phyloP scores from a whole-genome alignment of 1,140 invertebrate genomes.

The Lithobius niger region DNA sequence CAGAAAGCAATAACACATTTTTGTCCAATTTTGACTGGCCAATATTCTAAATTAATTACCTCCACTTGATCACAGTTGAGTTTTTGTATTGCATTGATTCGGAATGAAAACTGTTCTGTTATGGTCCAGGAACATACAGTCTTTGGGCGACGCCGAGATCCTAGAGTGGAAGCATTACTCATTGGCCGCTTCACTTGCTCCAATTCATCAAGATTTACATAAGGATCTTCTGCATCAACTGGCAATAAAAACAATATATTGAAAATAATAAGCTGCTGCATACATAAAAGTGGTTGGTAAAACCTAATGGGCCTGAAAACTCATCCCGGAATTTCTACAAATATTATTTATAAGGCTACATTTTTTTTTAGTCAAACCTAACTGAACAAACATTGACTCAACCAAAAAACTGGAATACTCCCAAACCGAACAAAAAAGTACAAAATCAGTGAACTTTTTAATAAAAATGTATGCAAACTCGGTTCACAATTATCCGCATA shows the following conservation, averaged over 20 bases:
- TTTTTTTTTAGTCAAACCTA: too few relatives aligned
- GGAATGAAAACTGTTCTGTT: constrained; percentile 51
- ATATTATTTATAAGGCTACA: too few relatives aligned
- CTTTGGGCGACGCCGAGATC: constrained; percentile 40
- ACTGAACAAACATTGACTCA: too few relatives aligned
- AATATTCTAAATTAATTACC: constrained; percentile 30
- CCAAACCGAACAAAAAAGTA: too few relatives aligned
- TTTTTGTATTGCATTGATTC: constrained; percentile 52
- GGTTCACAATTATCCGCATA: too few relatives aligned
- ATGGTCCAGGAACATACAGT: constrained; percentile 58
- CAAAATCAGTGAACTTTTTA: too few relatives aligned
- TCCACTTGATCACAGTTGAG: constrained; percentile 64
- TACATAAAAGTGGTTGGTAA: too few relatives aligned
- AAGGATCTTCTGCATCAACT: constrained; percentile 39
- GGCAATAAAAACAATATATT: constrained; percentile 19
- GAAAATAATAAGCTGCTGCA: too few relatives aligned
- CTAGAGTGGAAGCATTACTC: constrained; percentile 43
- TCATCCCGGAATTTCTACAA: too few relatives aligned
- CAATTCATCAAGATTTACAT: constrained; percentile 33
- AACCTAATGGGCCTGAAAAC: too few relatives aligned
- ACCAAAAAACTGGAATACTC: too few relatives aligned
- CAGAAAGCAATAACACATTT: neutral
- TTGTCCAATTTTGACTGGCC: neutral
- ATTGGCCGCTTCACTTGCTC: constrained; percentile 34
- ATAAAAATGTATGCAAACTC: too few relatives aligned